These are phyloP conservation scores for Augochlorella aurata DNA, from an alignment of 2,888 invertebrate species.

Conservation along the genomic window DNA sequence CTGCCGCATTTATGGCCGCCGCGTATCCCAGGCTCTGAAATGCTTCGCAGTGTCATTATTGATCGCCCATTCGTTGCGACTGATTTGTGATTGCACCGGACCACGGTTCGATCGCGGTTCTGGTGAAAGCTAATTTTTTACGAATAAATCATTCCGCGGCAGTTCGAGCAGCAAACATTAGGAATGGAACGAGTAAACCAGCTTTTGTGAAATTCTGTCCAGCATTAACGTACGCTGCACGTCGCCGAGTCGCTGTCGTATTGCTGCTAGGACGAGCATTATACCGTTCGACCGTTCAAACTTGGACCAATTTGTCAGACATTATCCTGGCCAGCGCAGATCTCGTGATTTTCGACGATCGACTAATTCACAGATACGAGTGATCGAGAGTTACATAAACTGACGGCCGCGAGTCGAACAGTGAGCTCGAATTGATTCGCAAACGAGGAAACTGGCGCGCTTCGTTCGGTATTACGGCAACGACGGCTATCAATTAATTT, in stretches of 20 bases:
- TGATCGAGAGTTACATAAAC: neutral
- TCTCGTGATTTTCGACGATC: too few relatives aligned
- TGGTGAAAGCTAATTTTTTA: conserved; percentile 53
- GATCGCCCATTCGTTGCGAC: conserved; percentile 51
- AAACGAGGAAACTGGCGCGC: neutral
- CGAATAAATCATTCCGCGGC: conserved; percentile 21
- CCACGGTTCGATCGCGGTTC: conserved; percentile 43
- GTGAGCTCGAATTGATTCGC: neutral
- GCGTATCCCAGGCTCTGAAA: conserved; percentile 36
- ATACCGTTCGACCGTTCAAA: neutral
- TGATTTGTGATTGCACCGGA: conserved; percentile 43
- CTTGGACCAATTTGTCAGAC: conserved; percentile 4
- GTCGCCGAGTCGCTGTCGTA: neutral
- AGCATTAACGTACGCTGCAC: conserved; percentile 8
- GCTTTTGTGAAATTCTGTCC: conserved; percentile 19
- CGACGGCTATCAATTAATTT: neutral
- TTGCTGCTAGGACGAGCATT: neutral
- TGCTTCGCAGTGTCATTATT: conserved; percentile 41
- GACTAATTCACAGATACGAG: neutral
- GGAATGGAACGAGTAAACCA: conserved; percentile 24
- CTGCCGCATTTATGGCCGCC: conserved; percentile 8
- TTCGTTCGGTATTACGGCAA: neutral
- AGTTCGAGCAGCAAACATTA: conserved; percentile 25
- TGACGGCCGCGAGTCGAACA: neutral
- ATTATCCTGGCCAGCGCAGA: neutral